phyloP scores from a whole-genome alignment of 2,113 vertebrate genomes.

The Thinocorus orbignyianus region DNA sequence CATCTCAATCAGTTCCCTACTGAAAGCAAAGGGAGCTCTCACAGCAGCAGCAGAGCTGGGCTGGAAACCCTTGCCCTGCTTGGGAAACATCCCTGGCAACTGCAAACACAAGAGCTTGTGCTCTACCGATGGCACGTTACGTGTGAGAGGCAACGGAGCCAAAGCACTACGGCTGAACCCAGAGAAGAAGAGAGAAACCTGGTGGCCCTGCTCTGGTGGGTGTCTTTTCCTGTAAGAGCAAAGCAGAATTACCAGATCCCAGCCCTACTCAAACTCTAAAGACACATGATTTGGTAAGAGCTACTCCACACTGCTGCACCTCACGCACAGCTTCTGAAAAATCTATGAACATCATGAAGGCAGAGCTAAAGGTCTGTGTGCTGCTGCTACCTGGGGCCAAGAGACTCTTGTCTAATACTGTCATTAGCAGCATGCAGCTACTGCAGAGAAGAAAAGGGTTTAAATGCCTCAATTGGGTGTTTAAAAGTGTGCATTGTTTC shows the following conservation, averaged over 20 bases:
- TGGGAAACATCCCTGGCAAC: background rate
- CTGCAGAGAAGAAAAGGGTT: background rate
- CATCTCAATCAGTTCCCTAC: background rate
- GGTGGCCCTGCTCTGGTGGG: background rate
- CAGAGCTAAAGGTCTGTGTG: background rate
- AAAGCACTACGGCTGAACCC: background rate
- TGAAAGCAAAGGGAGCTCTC: background rate
- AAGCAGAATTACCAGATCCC: background rate
- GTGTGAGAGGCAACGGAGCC: background rate
- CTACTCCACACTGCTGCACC: background rate
- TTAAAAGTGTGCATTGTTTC: slow-evolving; percentile 3
- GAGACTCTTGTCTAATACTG: background rate
- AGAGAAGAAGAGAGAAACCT: background rate
- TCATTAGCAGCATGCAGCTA: background rate
- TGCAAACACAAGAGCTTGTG: background rate
- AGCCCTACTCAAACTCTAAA: background rate
- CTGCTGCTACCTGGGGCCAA: background rate
- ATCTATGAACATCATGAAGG: background rate
- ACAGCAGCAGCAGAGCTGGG: background rate
- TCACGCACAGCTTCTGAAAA: background rate
- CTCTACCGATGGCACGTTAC: background rate
- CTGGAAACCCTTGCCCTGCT: background rate
- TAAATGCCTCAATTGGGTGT: background rate
- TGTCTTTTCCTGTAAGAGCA: background rate
- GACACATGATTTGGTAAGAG: background rate